phyloP scores from a whole-genome alignment of 2,888 invertebrate genomes.

The Cephus pygmeus region DNA sequence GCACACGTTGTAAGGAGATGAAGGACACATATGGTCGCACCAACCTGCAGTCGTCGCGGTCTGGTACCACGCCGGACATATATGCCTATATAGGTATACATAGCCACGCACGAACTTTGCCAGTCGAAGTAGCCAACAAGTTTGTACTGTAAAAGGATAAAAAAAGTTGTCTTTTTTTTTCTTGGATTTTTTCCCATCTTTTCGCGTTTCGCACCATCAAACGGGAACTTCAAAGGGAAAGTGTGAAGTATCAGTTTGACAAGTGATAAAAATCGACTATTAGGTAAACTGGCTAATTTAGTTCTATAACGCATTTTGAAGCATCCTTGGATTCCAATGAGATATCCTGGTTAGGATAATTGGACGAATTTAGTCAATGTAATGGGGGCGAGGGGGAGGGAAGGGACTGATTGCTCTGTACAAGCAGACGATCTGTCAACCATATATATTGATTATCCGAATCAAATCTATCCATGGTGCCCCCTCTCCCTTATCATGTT shows the following conservation, averaged over 20 bases:
- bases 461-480: background rate
- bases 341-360: background rate
- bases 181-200: background rate
- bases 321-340: background rate
- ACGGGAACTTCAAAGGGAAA: background rate
- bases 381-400: background rate
- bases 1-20: constrained; percentile 6
- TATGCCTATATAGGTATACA: background rate
- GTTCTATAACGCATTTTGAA: background rate
- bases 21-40: constrained; percentile 15
- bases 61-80: background rate
- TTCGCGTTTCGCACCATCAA: background rate
- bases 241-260: background rate
- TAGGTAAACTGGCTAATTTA: background rate
- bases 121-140: background rate
- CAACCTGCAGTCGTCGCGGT: background rate
- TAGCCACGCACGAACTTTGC: background rate
- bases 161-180: background rate
- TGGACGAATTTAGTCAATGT: background rate
- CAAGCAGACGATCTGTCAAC: background rate
- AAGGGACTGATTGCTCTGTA: background rate
- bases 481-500: background rate
- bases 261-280: background rate
- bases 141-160: background rate
- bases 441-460: background rate